phyloP scores from a whole-genome alignment of 2,797 vertebrate species.

The Karalla daura region DNA sequence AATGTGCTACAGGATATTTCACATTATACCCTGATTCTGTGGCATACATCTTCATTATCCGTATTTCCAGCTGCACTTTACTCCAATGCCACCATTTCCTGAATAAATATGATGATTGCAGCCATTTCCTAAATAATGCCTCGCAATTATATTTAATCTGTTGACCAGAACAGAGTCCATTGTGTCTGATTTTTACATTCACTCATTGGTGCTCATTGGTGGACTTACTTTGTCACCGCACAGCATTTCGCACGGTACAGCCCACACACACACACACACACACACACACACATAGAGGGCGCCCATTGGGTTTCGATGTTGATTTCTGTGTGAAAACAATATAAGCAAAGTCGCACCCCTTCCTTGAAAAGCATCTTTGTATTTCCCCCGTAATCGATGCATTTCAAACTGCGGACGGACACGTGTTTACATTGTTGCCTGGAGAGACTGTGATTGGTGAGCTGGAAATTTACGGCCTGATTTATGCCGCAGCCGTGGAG shows the following conservation, averaged over 20 bases:
- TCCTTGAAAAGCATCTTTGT: conserved; percentile 39
- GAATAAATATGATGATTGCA: conserved; percentile 72
- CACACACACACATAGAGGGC: too few species aligned
- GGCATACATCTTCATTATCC: conserved; percentile 71
- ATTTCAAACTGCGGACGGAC: conserved; percentile 37
- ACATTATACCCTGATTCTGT: conserved; percentile 59
- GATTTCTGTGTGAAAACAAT: conserved; percentile 28
- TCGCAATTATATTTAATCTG: conserved; percentile 66
- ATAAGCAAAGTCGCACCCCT: conserved; percentile 8
- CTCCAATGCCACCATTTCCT: conserved; percentile 63
- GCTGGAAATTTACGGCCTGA: conserved; percentile 54
- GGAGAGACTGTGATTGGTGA: conserved; percentile 52
- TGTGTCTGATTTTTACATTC: conserved; percentile 59
- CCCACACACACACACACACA: not conserved
- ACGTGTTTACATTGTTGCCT: conserved; percentile 48
- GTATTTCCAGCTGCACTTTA: conserved; percentile 58
- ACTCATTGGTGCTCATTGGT: conserved; percentile 31
- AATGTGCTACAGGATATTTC: conserved; percentile 53
- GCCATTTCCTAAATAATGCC: conserved; percentile 71
- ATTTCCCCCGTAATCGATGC: conserved; percentile 47
- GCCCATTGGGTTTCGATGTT: conserved; percentile 1
- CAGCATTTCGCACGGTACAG: not conserved
- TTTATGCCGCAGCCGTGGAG: conserved; percentile 45
- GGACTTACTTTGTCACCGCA: conserved; percentile 24
- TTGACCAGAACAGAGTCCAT: conserved; percentile 56